phyloP scores from a whole-genome alignment of 1,140 invertebrate species.

The Nymphalis io region DNA sequence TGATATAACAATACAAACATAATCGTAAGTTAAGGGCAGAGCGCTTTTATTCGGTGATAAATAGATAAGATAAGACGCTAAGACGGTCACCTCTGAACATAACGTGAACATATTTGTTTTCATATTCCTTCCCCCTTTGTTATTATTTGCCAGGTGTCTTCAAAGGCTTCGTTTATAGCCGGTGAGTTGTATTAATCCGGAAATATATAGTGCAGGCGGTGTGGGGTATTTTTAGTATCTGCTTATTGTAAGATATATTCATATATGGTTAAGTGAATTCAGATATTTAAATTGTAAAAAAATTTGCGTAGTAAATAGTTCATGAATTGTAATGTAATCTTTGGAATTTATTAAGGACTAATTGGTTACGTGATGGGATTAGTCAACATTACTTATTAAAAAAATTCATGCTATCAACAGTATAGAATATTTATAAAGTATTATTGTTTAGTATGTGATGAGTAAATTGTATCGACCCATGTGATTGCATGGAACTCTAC shows the following conservation, averaged over 20 bases:
- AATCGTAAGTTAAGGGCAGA: slow-evolving; percentile 15
- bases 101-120: slow-evolving; percentile 50
- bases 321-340: too few relatives aligned
- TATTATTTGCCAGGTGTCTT: slow-evolving; percentile 73
- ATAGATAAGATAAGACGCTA: slow-evolving; percentile 37
- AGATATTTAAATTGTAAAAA: background rate
- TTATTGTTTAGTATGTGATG: too few relatives aligned
- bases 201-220: slow-evolving; percentile 18
- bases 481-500: too few relatives aligned
- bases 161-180: slow-evolving; percentile 57
- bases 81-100: slow-evolving; percentile 41
- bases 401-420: too few relatives aligned
- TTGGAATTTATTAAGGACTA: too few relatives aligned
- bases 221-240: slow-evolving; percentile 1
- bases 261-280: too few relatives aligned
- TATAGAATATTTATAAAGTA: too few relatives aligned
- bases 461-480: too few relatives aligned
- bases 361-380: too few relatives aligned
- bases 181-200: slow-evolving; percentile 42
- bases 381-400: too few relatives aligned
- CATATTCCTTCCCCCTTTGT: slow-evolving; percentile 57
- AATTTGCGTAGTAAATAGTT: too few relatives aligned
- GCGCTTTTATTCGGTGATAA: slow-evolving; percentile 44
- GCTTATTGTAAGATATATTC: background rate
- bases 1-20: background rate